These are phyloP conservation scores for Clarias laeviceps DNA, from an alignment of 2,797 vertebrate genomes.

Conservation along the genomic window DNA sequence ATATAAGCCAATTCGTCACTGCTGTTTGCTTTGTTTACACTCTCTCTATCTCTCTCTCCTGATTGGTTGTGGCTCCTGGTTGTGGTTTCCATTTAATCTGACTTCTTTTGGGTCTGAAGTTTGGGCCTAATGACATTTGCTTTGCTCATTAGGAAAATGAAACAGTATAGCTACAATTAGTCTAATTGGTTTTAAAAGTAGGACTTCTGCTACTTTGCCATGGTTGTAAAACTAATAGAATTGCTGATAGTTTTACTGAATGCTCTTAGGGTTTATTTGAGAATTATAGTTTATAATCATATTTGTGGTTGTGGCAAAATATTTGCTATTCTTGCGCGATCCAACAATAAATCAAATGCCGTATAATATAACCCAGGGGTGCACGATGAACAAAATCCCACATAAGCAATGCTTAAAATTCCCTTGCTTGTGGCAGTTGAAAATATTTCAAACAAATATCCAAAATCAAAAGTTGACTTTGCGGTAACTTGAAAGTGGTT, in stretches of 20 bases:
- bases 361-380: no score
- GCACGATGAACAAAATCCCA: no score
- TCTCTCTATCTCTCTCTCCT: not conserved
- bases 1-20: not conserved
- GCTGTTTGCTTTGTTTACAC: not conserved
- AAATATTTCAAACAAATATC: no score
- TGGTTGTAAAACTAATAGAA: not conserved
- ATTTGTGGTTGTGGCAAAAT: not conserved
- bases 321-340: no score
- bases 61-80: not conserved
- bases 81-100: not conserved
- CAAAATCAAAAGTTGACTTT: no score
- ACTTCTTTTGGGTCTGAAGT: not conserved
- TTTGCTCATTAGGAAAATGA: slow-evolving; percentile 7
- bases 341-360: no score
- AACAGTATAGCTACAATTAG: not conserved
- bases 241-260: not conserved
- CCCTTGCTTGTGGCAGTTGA: no score
- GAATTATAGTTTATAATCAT: not conserved
- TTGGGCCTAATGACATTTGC: not conserved
- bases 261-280: not conserved
- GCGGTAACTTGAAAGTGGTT: no score
- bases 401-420: no score
- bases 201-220: not conserved
- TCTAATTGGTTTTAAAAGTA: not conserved